These are phyloP conservation scores for Agriopis aurantiaria DNA, from an alignment of 2,888 invertebrate species.

Conservation along the genomic window DNA sequence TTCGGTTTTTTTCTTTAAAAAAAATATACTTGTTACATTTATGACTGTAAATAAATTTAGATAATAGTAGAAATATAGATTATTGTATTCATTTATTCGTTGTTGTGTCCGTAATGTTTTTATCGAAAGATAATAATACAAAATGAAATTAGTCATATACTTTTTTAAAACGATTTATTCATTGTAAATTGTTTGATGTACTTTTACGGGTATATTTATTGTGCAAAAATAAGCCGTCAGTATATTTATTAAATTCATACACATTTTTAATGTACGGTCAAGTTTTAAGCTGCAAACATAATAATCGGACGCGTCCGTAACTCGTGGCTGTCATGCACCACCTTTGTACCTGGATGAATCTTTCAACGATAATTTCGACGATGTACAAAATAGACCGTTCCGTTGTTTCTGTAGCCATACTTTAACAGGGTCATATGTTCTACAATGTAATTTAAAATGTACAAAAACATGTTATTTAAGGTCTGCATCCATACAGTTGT, in stretches of 20 bases:
- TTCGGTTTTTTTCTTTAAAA: background rate
- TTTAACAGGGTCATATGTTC: too few species aligned
- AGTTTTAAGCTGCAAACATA: background rate
- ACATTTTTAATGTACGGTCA: background rate
- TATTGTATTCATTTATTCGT: background rate
- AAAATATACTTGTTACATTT: background rate
- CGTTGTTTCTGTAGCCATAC: too few species aligned
- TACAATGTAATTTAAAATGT: too few species aligned
- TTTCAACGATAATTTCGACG: too few species aligned
- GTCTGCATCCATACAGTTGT: too few species aligned
- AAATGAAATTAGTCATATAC: background rate
- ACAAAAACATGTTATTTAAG: too few species aligned
- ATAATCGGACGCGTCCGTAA: too few species aligned
- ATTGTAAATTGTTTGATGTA: background rate
- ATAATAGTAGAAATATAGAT: background rate
- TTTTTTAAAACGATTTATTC: background rate
- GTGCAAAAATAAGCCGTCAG: background rate
- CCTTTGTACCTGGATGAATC: too few species aligned
- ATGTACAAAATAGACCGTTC: too few species aligned
- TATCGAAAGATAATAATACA: background rate
- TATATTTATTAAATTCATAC: background rate
- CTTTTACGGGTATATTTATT: constrained; percentile 23
- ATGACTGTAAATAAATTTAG: constrained; percentile 2
- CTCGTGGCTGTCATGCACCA: too few species aligned
- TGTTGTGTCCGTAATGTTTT: constrained; percentile 8